Base-by-base conservation (phyloP, 2,797 vertebrate genomes). In the Tamandua tetradactyla region DNA sequence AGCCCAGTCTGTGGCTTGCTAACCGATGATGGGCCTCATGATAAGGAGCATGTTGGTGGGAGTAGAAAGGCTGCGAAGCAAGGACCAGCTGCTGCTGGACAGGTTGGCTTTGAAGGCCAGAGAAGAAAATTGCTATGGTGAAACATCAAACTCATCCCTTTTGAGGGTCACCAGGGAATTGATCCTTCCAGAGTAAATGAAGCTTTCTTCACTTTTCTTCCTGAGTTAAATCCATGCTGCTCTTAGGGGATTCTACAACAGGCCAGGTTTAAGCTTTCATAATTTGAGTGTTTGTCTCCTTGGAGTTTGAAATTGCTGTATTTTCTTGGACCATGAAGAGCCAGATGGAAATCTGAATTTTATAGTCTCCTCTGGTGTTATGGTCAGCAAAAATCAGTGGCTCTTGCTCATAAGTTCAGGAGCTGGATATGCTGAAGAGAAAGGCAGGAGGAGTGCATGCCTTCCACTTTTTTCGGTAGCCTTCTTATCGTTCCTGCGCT, bases 301-400 rank as follows among this genome's bases (percentile, higher is more conserved):
- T 79, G 86, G 92, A 93, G 86, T 95, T 91, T 92, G 93, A 94
- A 96, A 96, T 69, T 76, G 86, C 95, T 94, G 25, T 87, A 57
- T 96, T 94, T 95, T 94, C 92, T 93, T 95, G 96, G 95, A 96
- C 93, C 97, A 94, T 95, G 96, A 95, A 96, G 92, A 95, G 94
- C 83, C 93, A 96, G 96, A 97, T 95, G 96, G 96, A 84, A 92
- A 95, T 75, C 86, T 86, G 90, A 86, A 91, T 94, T 93, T 97
- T 97, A 94, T 89, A 92, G 94, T 93, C 92, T 93, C 59, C 95
- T 91, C 84, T 93, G 69, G 75, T 87, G 88, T 75, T 22, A 37
- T 79, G 96, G 95, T 97, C 97, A 96, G 96, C 95, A 92, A 96
- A 79, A 76, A 57, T 71, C 52, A 64, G 15, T 42, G 37, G 81